Percentiles rank a stretch among this genome's conserved stretches.
Conservation (phyloP, 2,888 invertebrate species). For the Hyposoter didymator region DNA sequence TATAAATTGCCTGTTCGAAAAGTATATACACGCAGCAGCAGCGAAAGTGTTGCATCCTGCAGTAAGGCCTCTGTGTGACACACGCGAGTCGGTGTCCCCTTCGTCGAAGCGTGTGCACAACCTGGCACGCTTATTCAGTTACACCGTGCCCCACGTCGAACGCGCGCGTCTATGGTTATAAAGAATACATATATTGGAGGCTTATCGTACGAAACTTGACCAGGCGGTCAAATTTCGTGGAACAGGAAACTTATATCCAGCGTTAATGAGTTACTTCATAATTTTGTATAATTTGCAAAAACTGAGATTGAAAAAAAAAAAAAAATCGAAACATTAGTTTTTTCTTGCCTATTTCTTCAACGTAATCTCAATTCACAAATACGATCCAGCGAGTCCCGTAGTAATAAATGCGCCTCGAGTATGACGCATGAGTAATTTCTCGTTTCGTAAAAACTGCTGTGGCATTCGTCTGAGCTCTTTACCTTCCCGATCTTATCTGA, state of each 20-base stretch:
- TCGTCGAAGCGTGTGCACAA: slow-evolving; percentile 7
- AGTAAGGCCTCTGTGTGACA: slow-evolving; percentile 25
- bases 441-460: slow-evolving; percentile 12
- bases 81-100: slow-evolving; percentile 27
- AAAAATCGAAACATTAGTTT: background rate
- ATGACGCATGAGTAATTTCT: slow-evolving; percentile 29
- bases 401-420: slow-evolving; percentile 32
- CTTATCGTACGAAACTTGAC: slow-evolving; percentile 8
- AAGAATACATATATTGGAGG: slow-evolving; percentile 10
- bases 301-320: background rate
- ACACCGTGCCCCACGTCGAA: background rate
- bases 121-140: slow-evolving; percentile 29
- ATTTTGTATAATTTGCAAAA: background rate
- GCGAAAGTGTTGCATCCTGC: slow-evolving; percentile 45
- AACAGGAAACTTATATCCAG: background rate
- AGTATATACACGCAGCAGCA: background rate
- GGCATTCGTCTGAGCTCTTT: slow-evolving; percentile 7
- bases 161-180: background rate
- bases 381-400: slow-evolving; percentile 8
- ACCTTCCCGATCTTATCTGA: slow-evolving; percentile 53
- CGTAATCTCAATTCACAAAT: background rate
- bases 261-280: slow-evolving; percentile 19
- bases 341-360: background rate
- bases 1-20: slow-evolving; percentile 13
- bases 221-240: slow-evolving; percentile 16